These are phyloP conservation scores for Todus mexicanus DNA, from an alignment of 2,797 vertebrate species.

Conservation along the genomic window DNA sequence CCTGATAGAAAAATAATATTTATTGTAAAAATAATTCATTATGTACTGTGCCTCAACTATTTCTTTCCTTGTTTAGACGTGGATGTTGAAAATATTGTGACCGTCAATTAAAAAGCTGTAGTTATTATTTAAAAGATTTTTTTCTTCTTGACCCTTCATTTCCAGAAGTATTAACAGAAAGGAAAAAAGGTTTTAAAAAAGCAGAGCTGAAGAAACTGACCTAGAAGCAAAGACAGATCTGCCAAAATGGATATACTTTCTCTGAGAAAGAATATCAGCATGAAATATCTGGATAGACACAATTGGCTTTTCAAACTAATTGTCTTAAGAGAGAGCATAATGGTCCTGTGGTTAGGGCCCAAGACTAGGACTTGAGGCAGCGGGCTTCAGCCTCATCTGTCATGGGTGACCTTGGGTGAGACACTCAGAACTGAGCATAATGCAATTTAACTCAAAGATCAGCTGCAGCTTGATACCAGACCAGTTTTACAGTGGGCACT, in stretches of 20 bases:
- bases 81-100: background rate
- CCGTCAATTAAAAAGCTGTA: background rate
- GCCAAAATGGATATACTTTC: background rate
- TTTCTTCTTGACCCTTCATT: background rate
- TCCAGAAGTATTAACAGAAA: background rate
- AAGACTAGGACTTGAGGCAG: background rate
- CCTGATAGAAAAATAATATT: background rate
- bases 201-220: background rate
- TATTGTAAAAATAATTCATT: background rate
- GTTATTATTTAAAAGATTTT: background rate
- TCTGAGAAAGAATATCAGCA: background rate
- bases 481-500: background rate
- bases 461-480: background rate
- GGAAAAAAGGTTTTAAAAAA: background rate
- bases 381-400: background rate
- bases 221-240: background rate
- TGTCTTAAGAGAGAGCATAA: background rate
- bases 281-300: background rate
- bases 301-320: background rate
- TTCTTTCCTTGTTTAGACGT: background rate
- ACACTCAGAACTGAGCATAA: background rate
- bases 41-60: background rate
- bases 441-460: background rate
- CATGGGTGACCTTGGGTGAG: background rate
- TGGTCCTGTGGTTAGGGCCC: background rate